Evolutionary conservation across 2,113 vertebrate species (phyloP).

Genomic region (Tangachromis dhanisi): DNA sequence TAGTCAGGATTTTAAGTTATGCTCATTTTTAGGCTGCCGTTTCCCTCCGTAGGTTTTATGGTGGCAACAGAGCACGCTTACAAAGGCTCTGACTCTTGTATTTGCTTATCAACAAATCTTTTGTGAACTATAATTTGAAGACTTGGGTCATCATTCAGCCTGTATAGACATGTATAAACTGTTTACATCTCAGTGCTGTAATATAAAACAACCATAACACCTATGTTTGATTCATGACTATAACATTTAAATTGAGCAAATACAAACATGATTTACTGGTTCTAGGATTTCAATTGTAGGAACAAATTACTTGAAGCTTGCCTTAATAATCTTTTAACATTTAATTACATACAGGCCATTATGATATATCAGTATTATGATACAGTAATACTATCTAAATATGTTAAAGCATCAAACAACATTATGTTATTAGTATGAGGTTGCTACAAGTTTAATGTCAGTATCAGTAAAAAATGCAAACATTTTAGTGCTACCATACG

Average conservation of each 20-base stretch:
- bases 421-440: not conserved
- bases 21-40: not conserved
- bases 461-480: not conserved
- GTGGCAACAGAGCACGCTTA: not conserved
- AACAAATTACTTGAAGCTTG: not conserved
- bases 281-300: not conserved
- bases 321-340: not conserved
- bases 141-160: not conserved
- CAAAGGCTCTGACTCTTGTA: not conserved
- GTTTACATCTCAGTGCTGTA: not conserved
- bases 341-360: not conserved
- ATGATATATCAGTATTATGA: not conserved
- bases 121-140: not conserved
- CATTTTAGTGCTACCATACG: not conserved
- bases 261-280: not conserved
- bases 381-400: not conserved
- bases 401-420: not conserved
- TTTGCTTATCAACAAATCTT: not conserved
- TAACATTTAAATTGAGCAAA: not conserved
- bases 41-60: not conserved
- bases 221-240: not conserved
- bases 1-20: not conserved
- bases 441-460: not conserved
- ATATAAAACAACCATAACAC: not conserved
- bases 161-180: not conserved